Conservation (phyloP, 2,888 invertebrate species). For the Leucoma salicis region DNA sequence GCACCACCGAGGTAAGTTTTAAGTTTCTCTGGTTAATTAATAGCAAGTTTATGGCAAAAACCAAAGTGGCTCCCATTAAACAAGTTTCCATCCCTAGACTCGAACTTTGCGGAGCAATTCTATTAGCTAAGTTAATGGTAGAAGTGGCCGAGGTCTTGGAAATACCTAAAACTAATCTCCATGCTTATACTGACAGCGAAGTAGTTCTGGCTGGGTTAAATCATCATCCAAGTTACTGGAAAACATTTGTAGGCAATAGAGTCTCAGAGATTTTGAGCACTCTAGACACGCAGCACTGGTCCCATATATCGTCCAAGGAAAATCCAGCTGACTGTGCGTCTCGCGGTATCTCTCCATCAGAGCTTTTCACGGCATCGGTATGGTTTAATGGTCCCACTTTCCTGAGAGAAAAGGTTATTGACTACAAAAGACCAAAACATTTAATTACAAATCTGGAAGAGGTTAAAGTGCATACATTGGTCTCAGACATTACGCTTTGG, state of each 20-base stretch:
- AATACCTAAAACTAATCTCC: not conserved
- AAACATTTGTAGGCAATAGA: conserved; percentile 1
- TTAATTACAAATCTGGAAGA: not conserved
- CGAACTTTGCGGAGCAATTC: conserved; percentile 4
- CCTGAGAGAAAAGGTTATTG: not conserved
- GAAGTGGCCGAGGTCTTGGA: not conserved
- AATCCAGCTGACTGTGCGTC: conserved; percentile 6
- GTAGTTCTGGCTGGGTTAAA: conserved; percentile 1
- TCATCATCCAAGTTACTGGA: not conserved
- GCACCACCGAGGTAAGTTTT: no score
- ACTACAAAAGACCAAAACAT: not conserved
- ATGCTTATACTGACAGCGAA: conserved; percentile 1
- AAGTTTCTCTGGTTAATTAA: no score
- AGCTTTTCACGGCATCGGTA: no score
- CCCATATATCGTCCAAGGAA: not conserved
- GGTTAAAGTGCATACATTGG: not conserved
- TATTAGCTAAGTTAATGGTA: not conserved
- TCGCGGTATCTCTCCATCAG: not conserved
- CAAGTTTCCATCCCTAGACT: conserved; percentile 4
- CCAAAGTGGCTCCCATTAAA: conserved; percentile 3
- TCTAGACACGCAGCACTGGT: conserved; percentile 1
- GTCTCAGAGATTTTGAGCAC: not conserved
- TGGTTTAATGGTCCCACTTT: not conserved
- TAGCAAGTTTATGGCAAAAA: no score
- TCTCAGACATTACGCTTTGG: not conserved